A percentile compares a stretch with the other conserved stretches of the same genome.
Conservation (phyloP, 2,797 vertebrate species). For the Lagorchestes hirsutus region DNA sequence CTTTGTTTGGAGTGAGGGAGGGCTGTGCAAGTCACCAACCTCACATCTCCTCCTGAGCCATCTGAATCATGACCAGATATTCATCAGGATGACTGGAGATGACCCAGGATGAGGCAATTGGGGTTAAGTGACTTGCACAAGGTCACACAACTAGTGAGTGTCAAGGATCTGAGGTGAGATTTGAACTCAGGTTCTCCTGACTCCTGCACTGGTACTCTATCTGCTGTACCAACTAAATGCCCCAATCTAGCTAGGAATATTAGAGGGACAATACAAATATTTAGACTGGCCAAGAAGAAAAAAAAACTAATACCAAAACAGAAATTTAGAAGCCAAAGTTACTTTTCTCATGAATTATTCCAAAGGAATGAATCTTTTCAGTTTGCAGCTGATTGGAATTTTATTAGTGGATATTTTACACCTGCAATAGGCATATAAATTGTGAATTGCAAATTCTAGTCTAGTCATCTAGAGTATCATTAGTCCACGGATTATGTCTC, state of each 20-base stretch:
- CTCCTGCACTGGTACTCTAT: too few species aligned
- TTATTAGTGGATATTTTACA: slow-evolving; percentile 20
- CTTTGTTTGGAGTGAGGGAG: too few species aligned
- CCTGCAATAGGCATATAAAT: background rate
- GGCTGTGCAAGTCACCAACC: too few species aligned
- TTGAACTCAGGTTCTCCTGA: too few species aligned
- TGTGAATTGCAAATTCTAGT: background rate
- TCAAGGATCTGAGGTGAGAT: too few species aligned
- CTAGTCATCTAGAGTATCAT: background rate
- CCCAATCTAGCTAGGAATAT: background rate
- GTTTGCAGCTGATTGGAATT: background rate
- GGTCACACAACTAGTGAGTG: too few species aligned
- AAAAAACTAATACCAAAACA: background rate
- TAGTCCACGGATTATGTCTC: background rate
- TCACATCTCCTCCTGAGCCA: too few species aligned
- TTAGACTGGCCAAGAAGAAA: slow-evolving; percentile 6
- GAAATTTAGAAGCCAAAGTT: background rate
- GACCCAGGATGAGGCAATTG: too few species aligned
- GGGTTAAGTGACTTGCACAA: too few species aligned
- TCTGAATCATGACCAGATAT: too few species aligned
- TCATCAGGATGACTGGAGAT: too few species aligned
- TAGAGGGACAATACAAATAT: background rate
- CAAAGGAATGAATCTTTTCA: background rate
- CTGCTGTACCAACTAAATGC: too few species aligned
- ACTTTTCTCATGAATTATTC: slow-evolving; percentile 25